Base-by-base conservation (phyloP, 2,888 invertebrate genomes). In the Idaea straminata region DNA sequence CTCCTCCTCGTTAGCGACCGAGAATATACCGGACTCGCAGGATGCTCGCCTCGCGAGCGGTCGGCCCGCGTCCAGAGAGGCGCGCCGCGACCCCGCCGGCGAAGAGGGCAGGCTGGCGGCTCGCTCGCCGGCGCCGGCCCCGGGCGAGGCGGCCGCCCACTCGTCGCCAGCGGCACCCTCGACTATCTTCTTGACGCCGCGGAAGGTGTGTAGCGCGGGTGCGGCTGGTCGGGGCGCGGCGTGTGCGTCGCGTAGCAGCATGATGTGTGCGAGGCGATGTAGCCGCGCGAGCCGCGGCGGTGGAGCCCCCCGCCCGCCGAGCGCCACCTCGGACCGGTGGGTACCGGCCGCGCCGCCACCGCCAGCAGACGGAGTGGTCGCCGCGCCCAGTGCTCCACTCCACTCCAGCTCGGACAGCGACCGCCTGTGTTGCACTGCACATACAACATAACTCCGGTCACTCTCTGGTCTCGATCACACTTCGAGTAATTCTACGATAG, bases 11-110 rank as follows among this genome's bases (percentile, higher is more conserved):
- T 97, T 97, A 71, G 97, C 96, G 77, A 96, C 97, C 65, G 97
- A 97, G 93, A 97, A 98, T 83, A 98, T 97, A 25, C 98, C 98
- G 74, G 96, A 96, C 85, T 98, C 98, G 84, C 97, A 97, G 25
- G 97, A 97, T 59, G 96, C 97, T 61, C 97, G 94, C 16, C 97
- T 81, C 72, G 73, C 85, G 66, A 74, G 78, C 74, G 69, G 75
- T 68, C 71, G 68, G 66, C 76, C 77, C 68, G 79, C 77, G 74
- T 85, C 77, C 61, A 80, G 75, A 61, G 74, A 74, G 74, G 83
- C 83, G 66, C 87, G 79, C 3, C 87, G 77, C 36, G 79, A 79
- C 35, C 85, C 79, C 5, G 84, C 84, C 25, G 91, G 91, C 63
- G 91, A 90, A 3, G 90, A 83, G 15, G 91, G 92, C 66, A 91